phyloP scores from a whole-genome alignment of 2,113 vertebrate species.

The Rhea pennata region DNA sequence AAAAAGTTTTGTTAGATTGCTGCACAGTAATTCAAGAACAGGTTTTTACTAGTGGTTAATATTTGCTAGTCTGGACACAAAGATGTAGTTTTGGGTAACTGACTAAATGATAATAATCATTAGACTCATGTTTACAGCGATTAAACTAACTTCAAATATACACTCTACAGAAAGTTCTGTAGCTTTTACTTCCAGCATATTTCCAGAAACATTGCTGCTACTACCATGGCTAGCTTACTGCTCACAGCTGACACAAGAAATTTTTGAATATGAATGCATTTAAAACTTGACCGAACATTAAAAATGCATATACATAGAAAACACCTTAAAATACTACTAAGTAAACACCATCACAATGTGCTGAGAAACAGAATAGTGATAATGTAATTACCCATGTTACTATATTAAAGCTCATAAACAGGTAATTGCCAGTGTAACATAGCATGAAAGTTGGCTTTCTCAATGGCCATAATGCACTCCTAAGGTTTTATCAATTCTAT shows the following conservation, averaged over 20 bases:
- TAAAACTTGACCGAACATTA: neutral
- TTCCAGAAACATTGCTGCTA: neutral
- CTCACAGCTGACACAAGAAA: neutral
- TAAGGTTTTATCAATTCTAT: neutral
- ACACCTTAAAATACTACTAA: neutral
- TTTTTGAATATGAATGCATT: accelerated
- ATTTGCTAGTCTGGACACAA: neutral
- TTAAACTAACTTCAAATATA: neutral
- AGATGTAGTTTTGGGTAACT: neutral
- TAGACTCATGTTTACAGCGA: neutral
- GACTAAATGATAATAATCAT: neutral
- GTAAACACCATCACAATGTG: neutral
- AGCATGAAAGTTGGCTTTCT: neutral
- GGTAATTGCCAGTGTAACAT: neutral
- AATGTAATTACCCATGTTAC: neutral
- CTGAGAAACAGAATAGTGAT: neutral
- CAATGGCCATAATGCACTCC: neutral
- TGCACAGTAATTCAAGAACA: neutral
- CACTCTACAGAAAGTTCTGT: neutral
- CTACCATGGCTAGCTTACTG: neutral
- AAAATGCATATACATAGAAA: neutral
- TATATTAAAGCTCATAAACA: neutral
- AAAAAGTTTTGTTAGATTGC: neutral
- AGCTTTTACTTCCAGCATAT: neutral
- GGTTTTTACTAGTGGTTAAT: neutral